A percentile compares a stretch with the other conserved stretches of the same genome.
Evolutionary conservation across 2,113 vertebrate genomes (phyloP).

Genomic region (Nanorana parkeri): DNA sequence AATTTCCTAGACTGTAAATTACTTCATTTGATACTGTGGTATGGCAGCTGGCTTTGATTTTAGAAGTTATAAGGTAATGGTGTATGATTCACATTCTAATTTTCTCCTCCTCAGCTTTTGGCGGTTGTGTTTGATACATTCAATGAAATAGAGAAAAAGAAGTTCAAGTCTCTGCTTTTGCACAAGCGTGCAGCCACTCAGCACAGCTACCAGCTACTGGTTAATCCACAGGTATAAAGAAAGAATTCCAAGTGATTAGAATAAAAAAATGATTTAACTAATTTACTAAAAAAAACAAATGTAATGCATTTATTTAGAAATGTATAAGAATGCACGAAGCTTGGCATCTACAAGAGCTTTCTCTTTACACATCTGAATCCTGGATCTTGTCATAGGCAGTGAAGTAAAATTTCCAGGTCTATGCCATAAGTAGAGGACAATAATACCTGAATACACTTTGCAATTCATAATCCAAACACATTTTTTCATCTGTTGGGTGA

Average conservation of each 20-base stretch:
- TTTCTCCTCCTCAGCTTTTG: slow-evolving; percentile 77
- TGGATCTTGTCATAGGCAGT: too few relatives aligned
- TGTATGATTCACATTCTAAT: background rate
- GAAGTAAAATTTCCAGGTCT: too few relatives aligned
- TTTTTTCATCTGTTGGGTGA: too few relatives aligned
- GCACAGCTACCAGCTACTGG: slow-evolving; percentile 86
- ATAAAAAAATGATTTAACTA: too few relatives aligned
- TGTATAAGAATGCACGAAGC: too few relatives aligned
- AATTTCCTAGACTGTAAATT: too few relatives aligned
- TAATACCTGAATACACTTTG: too few relatives aligned
- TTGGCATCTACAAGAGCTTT: too few relatives aligned
- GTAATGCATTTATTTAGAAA: background rate
- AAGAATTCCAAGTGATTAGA: background rate
- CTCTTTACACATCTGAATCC: too few relatives aligned
- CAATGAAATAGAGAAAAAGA: slow-evolving; percentile 95
- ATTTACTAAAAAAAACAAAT: background rate
- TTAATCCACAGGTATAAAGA: slow-evolving; percentile 84
- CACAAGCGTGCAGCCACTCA: slow-evolving; percentile 93
- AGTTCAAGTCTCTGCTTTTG: slow-evolving; percentile 94
- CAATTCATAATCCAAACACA: too few relatives aligned
- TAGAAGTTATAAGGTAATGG: background rate
- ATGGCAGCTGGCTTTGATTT: background rate
- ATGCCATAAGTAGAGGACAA: too few relatives aligned
- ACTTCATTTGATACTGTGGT: too few relatives aligned
- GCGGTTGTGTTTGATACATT: slow-evolving; percentile 98